Conservation (phyloP, 2,113 vertebrate genomes). For the Illadopsis cleaveri region DNA sequence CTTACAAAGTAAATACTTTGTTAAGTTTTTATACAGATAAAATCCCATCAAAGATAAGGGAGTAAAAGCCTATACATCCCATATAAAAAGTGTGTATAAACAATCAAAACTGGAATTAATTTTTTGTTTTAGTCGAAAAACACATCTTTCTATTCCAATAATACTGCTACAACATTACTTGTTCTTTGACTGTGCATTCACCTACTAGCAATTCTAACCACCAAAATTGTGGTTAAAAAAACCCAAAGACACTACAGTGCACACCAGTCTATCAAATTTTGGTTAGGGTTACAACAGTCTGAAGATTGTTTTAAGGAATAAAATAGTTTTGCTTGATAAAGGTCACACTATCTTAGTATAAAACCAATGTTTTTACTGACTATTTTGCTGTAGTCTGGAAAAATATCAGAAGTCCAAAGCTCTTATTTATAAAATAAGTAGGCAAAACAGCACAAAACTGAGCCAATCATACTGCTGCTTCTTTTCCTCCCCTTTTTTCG, state of each 20-base stretch:
- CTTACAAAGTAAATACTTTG: neutral
- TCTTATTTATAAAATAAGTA: constrained; percentile 14
- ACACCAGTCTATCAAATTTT: neutral
- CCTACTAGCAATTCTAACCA: neutral
- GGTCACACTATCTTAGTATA: neutral
- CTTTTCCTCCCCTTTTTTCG: constrained; percentile 66
- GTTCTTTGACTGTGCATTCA: neutral
- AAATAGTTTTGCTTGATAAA: neutral
- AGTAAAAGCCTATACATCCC: neutral
- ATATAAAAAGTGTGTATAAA: neutral
- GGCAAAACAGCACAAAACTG: neutral
- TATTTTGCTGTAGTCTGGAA: neutral
- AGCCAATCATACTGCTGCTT: constrained; percentile 5
- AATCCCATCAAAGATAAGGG: neutral
- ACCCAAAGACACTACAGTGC: neutral
- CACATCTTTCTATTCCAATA: neutral
- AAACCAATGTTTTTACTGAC: constrained; percentile 12
- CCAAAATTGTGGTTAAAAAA: neutral
- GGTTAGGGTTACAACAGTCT: neutral
- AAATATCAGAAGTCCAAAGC: constrained; percentile 41
- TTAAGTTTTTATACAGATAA: neutral
- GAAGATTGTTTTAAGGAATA: neutral
- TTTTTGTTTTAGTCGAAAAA: neutral
- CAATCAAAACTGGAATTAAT: neutral
- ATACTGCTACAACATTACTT: neutral